Conservation (phyloP, 2,797 vertebrate species). For the Linurgus olivaceus region DNA sequence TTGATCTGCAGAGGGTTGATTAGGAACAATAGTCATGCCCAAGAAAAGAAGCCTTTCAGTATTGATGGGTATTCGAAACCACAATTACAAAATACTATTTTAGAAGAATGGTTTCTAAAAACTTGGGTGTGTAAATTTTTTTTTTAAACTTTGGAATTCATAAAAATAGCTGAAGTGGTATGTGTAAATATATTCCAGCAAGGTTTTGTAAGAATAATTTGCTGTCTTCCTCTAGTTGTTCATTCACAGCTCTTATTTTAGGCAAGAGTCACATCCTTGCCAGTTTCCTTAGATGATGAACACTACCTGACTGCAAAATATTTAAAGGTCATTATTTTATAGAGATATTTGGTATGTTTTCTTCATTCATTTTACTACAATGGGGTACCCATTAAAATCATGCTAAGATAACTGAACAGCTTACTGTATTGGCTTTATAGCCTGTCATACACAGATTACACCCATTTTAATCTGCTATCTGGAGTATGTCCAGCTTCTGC, state of each 20-base stretch:
- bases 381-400: not conserved
- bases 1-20: not conserved
- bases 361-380: not conserved
- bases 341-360: not conserved
- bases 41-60: not conserved
- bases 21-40: not conserved
- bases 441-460: not conserved
- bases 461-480: not conserved
- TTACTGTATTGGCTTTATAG: not conserved
- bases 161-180: not conserved
- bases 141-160: not conserved
- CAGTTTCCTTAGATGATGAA: not conserved
- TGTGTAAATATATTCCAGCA: not conserved
- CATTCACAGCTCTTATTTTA: not conserved
- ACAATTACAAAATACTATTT: not conserved
- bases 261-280: not conserved
- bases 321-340: not conserved
- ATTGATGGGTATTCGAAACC: not conserved
- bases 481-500: not conserved
- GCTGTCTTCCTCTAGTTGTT: not conserved
- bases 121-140: fast-evolving
- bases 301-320: not conserved
- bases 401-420: not conserved
- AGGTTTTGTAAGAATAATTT: not conserved
- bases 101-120: not conserved